Evolutionary conservation across 2,888 invertebrate genomes (phyloP).

Genomic region (Strigamia crassipes): DNA sequence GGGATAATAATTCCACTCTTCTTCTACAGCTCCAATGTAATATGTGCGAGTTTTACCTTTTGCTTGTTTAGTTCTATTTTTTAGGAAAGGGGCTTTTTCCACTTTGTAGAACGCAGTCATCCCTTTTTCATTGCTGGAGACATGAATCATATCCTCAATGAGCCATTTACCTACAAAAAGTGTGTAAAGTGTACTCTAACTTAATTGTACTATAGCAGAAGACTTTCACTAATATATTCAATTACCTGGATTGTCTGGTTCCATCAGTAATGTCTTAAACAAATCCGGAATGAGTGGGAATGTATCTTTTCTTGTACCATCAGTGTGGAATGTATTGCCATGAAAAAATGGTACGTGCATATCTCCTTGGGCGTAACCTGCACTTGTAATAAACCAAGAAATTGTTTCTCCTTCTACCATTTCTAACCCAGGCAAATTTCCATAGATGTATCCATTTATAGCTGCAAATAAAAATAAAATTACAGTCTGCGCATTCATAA

Average conservation of each 20-base stretch:
- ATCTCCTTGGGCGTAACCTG: constrained; percentile 52
- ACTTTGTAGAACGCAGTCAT: not conserved
- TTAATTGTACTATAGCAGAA: too few species aligned
- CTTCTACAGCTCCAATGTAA: constrained; percentile 51
- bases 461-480: not conserved
- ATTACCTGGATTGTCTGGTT: constrained; percentile 41
- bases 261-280: constrained; percentile 13
- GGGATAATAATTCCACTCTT: constrained; percentile 52
- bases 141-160: not conserved
- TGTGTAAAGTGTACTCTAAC: not conserved
- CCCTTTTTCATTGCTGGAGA: not conserved
- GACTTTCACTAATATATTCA: too few species aligned
- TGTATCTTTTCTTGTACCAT: not conserved
- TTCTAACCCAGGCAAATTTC: constrained; percentile 50
- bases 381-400: constrained; percentile 50
- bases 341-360: constrained; percentile 44
- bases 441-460: constrained; percentile 51
- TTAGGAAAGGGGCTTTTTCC: not conserved
- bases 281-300: not conserved
- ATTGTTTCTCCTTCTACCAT: constrained; percentile 50
- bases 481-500: too few species aligned
- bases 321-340: constrained; percentile 30
- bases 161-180: not conserved
- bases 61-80: not conserved
- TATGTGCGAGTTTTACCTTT: constrained; percentile 47